Base-by-base conservation (phyloP, 2,888 invertebrate genomes). In the Calameuta idolon region DNA sequence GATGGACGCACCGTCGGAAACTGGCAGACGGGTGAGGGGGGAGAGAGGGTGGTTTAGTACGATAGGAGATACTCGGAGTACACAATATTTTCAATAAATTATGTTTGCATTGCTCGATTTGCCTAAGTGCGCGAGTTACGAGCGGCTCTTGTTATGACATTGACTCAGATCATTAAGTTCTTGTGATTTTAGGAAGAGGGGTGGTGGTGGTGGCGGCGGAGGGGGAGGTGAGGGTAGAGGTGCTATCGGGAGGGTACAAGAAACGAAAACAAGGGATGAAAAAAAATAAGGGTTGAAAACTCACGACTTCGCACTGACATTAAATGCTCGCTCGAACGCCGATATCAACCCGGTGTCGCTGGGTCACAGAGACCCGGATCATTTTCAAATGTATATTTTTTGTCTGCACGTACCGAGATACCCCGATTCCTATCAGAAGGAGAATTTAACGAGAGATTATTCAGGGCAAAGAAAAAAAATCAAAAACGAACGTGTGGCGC, bases 41-140 rank as follows among this genome's bases (percentile, higher is more conserved):
- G 37, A 71, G 76, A 75, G 68, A 68, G 68, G 69, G 55, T 68
- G 77, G 68, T 35, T 33, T 71, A 69, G 74, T 73, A 37, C 33
- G 79, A 11, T 31, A 68, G 80, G 81, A 82, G 81, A 82, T 79
- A n/a, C 35, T 37, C 89, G 90, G 90, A 90, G 92, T 92, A 92
- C 92, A 92, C 87, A 84, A 87, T 89, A 89, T 88, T 89, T 86
- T 83, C 86, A 86, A 87, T 88, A 86, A 88, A 89, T 87, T 85
- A 83, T 86, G 84, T 85, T 85, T 86, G 83, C 82, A 79, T 83
- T 83, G 82, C 82, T 79, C 82, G 82, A 86, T 86, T 84, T 83
- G 79, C 80, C 83, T 31, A 23, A 2, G 71, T 15, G 0, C 31
- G 31, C 31, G 5, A 0, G 31, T 11, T 3, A 31, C 23, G 31